Evolutionary conservation across 1,140 invertebrate genomes (phyloP), one percentile per base, ranked within the genome.

Genomic region (Ceratina calcarata): DNA sequence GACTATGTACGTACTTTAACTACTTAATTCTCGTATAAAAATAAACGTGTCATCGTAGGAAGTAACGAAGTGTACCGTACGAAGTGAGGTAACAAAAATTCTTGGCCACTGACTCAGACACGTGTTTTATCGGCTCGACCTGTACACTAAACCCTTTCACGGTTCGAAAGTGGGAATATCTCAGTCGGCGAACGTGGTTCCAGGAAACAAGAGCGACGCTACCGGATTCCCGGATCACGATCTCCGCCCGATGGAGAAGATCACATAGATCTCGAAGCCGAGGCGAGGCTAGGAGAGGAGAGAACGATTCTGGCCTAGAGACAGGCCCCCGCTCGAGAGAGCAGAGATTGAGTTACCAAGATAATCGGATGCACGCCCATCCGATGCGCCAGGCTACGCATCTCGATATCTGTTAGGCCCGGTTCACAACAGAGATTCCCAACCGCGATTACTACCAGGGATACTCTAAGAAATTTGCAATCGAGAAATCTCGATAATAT

Each of bases 301-400:
- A 45, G 37, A 45, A 45, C 37, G 69, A 57, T 2, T 57, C 55
- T n/a, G n/a, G 55, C 55, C 81, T 86, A 86, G 85, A 61, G 37
- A 45, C 37, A 45, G 80, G 49, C 78, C 53, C 53, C 81, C 68
- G 65, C 61, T 80, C 82, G 49, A 22, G 83, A 84, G 84, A 73
- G 81, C 65, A 86, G 80, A 89, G 89, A 90, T 90, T 90, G 88
- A 90, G 89, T 90, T 90, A 89, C 87, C 85, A 89, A 90, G 89
- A 89, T 90, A 90, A 90, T 90, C 88, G 87, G 85, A 88, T 90
- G 88, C 89, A 90, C 89, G 88, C 89, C 89, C 89, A 89, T 88
- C 82, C 83, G 37, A 45, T 45, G 86, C 76, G 51, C 78, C 62
- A 85, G 75, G 82, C 85, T 71, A 86, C 86, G 86, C 86, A 89